These are phyloP conservation scores for Phalacrocorax carbo DNA, from an alignment of 2,113 vertebrate species.

Conservation along the genomic window DNA sequence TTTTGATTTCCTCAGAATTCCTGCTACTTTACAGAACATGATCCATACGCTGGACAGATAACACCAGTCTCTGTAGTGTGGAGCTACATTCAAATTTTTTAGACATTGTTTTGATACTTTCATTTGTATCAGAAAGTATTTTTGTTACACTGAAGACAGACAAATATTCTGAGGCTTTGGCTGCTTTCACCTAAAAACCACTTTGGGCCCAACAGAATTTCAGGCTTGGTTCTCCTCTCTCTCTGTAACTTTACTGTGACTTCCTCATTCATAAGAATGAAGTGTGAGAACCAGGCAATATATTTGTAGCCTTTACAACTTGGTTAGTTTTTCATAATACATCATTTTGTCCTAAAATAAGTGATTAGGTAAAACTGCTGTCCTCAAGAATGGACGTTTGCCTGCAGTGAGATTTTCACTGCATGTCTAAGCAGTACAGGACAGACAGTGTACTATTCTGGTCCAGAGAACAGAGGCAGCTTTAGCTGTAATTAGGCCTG, in stretches of 20 bases:
- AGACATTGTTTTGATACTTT: neutral
- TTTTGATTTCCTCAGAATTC: neutral
- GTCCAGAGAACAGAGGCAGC: neutral
- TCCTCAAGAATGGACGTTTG: neutral
- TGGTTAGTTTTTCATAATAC: neutral
- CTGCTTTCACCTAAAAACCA: neutral
- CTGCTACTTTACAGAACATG: neutral
- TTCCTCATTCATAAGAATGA: neutral
- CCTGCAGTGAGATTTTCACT: neutral
- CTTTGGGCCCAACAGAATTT: neutral
- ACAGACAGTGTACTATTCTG: accelerated
- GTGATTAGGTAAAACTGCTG: neutral
- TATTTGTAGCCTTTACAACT: neutral
- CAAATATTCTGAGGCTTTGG: neutral
- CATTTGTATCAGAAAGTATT: neutral
- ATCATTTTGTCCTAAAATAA: neutral
- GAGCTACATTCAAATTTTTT: neutral
- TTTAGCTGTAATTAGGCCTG: neutral
- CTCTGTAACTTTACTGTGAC: neutral
- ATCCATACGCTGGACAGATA: neutral
- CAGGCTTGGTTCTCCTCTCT: neutral
- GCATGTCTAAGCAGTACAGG: neutral
- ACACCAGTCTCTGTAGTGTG: neutral
- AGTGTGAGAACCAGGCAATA: neutral
- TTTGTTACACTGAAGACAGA: neutral